phyloP scores from a whole-genome alignment of 1,140 invertebrate genomes.

The Drosophila repletoides region DNA sequence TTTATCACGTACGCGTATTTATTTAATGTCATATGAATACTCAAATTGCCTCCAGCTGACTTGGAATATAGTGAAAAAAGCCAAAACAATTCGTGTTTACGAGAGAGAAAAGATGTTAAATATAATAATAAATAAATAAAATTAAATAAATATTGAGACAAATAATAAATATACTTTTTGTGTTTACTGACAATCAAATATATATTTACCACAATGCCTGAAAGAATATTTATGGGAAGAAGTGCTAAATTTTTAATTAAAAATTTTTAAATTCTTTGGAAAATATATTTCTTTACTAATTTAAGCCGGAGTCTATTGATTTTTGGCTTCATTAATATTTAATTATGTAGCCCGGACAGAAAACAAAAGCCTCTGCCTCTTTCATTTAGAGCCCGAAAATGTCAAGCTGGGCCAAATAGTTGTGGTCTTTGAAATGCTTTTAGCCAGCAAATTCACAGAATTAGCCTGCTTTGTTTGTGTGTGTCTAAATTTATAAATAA shows the following conservation, averaged over 20 bases:
- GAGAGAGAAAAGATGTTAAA: background rate
- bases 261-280: no score
- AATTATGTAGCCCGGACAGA: slow-evolving; percentile 23
- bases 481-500: background rate
- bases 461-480: no score
- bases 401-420: background rate
- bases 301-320: slow-evolving; percentile 19
- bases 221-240: no score
- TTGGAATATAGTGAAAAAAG: slow-evolving; percentile 38
- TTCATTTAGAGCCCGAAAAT: background rate
- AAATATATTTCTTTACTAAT: no score
- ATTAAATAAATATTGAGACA: slow-evolving; percentile 1
- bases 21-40: no score
- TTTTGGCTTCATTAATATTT: slow-evolving; percentile 41
- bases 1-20: no score
- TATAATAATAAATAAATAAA: slow-evolving; percentile 1
- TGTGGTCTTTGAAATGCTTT: slow-evolving; percentile 6
- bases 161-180: background rate
- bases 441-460: background rate
- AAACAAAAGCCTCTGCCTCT: slow-evolving; percentile 10
- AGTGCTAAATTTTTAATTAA: no score
- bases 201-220: no score
- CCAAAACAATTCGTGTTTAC: no score
- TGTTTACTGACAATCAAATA: no score
- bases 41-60: slow-evolving; percentile 13